Evolutionary conservation across 2,113 vertebrate species (phyloP).

Genomic region (Ranitomeya variabilis): DNA sequence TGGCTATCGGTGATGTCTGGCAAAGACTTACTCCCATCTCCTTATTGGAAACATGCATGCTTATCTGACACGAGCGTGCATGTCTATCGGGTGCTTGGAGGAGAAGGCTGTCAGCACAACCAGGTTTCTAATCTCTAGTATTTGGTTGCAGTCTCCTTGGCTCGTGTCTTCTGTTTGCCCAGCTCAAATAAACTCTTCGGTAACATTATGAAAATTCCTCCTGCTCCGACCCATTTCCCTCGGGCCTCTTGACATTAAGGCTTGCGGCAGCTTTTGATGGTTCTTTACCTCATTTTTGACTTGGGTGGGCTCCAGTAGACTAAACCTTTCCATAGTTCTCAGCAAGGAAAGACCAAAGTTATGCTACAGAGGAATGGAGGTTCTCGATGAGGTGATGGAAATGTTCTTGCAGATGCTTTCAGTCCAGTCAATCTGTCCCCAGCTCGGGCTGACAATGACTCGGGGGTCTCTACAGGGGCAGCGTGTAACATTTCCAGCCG

Average conservation of each 20-base stretch:
- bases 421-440: not conserved
- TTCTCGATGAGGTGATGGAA: constrained; percentile 32
- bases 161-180: not conserved
- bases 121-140: not conserved
- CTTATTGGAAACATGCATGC: no score
- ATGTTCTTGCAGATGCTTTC: constrained; percentile 15
- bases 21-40: no score
- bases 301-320: constrained; percentile 41
- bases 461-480: not conserved
- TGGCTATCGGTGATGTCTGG: no score
- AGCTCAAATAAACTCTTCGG: not conserved
- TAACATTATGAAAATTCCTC: not conserved
- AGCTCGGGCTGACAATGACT: not conserved
- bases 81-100: no score
- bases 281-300: not conserved
- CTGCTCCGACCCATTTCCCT: not conserved
- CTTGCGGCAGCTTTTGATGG: not conserved
- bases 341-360: not conserved
- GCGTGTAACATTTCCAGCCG: not conserved
- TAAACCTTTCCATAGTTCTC: constrained; percentile 32
- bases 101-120: no score
- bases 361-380: not conserved
- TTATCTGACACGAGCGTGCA: no score
- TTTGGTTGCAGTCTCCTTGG: not conserved
- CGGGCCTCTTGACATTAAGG: not conserved